phyloP scores from a whole-genome alignment of 1,140 invertebrate genomes.

The Glossosoma conforme region DNA sequence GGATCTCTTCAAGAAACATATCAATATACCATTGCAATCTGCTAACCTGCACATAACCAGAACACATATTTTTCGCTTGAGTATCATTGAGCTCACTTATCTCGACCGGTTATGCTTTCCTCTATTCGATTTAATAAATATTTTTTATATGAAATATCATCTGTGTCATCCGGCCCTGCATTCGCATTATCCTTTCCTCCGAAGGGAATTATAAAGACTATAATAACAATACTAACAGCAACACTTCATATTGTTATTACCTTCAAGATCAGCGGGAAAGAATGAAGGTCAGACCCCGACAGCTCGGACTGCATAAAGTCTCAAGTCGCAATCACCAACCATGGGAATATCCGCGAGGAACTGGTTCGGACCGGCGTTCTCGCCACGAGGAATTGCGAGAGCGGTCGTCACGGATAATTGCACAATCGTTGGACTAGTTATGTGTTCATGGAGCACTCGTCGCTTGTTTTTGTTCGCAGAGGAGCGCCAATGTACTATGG shows the following conservation, averaged over 20 bases:
- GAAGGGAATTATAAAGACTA: constrained; percentile 12
- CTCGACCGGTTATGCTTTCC: no score
- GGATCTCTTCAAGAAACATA: no score
- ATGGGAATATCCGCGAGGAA: neutral
- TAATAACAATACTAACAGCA: constrained; percentile 22
- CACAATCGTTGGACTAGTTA: constrained; percentile 3
- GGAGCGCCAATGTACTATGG: no score
- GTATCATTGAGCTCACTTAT: no score
- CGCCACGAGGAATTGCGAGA: neutral
- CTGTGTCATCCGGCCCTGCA: no score
- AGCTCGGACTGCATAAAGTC: constrained; percentile 5
- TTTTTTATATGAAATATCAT: no score
- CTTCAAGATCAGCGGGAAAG: constrained; percentile 15
- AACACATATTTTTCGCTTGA: no score
- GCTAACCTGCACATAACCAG: no score
- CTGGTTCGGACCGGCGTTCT: neutral
- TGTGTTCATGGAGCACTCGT: neutral
- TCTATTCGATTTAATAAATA: no score
- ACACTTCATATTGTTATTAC: constrained; percentile 29
- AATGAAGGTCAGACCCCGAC: constrained; percentile 18
- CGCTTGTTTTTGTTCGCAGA: no score
- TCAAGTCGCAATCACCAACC: neutral
- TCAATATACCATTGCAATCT: no score
- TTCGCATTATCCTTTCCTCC: constrained; percentile 6
- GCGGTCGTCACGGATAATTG: constrained; percentile 3